Conservation (phyloP, 2,797 vertebrate genomes). For the Enteromius anoplus region DNA sequence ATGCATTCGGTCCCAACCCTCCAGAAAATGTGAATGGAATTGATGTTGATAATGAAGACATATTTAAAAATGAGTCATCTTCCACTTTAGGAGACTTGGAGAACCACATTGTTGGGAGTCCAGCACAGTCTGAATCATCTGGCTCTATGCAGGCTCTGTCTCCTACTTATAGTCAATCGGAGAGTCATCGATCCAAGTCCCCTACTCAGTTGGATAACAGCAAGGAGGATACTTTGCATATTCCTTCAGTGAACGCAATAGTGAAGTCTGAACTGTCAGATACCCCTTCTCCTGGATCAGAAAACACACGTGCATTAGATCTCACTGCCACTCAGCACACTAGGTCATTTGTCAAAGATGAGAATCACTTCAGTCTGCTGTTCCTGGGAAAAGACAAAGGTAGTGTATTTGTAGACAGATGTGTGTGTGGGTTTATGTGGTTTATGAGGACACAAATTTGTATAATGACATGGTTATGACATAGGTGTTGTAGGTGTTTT, state of each 20-base stretch:
- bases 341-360: slow-evolving; percentile 93
- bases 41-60: slow-evolving; percentile 83
- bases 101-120: slow-evolving; percentile 92
- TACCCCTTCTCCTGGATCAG: slow-evolving; percentile 85
- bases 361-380: slow-evolving; percentile 96
- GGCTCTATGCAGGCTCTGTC: slow-evolving; percentile 93
- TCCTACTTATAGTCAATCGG: slow-evolving; percentile 88
- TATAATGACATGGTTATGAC: no score
- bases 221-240: slow-evolving; percentile 84
- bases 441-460: neutral
- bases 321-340: slow-evolving; percentile 89
- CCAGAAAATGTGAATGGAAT: slow-evolving; percentile 83
- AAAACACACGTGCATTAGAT: slow-evolving; percentile 92
- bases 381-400: slow-evolving; percentile 97
- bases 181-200: slow-evolving; percentile 91
- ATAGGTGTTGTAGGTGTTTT: no score
- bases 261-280: slow-evolving; percentile 97
- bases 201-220: slow-evolving; percentile 77
- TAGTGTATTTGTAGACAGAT: slow-evolving; percentile 65
- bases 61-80: slow-evolving; percentile 89
- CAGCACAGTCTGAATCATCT: slow-evolving; percentile 92
- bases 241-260: slow-evolving; percentile 76
- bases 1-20: slow-evolving; percentile 82
- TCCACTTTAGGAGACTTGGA: slow-evolving; percentile 88
- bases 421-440: neutral